Base-by-base conservation (phyloP, 2,797 vertebrate genomes). In the Limnodromus scolopaceus region DNA sequence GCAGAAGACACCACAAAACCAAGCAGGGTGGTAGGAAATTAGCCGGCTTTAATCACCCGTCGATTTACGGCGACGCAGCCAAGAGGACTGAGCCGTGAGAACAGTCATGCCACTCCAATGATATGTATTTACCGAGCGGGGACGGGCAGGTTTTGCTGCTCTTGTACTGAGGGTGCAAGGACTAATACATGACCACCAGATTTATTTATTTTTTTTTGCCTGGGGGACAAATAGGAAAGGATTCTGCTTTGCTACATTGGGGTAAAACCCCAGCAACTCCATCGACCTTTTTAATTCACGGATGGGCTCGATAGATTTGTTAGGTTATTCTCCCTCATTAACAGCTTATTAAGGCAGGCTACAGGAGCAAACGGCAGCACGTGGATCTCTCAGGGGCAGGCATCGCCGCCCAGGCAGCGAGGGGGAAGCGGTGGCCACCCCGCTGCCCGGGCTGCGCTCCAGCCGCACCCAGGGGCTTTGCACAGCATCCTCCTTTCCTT, bases 341-440 rank as follows among this genome's bases (percentile, higher is more conserved):
- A 85, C 3, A 15, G 85, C 94, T 94, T 96, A 93, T 95, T 93
- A 96, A 90, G 96, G 63, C 92, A 85, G 83, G 85, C 69, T 94
- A 41, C 30, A 61, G 94, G 71, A 92, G 79, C 89, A 89, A 95
- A 93, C n/a, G 82, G 86, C 82, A 95, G 68, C 92, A 75, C 93
- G 90, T 78, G 95, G 94, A 92, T 96, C 88, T 88, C 96, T 94
- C 54, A 28, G 13, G 54, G 93, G 51, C 34, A 38, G 91, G 64
- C 82, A 84, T 84, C 38, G 27, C 87, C 74, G 95, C 85, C 41
- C 51, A 84, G 45, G 74, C 87, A 76, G 71, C 1, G 27, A 89
- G 74, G 89, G n/a, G 92, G 93, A 77, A 89, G 80, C 38, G 0
- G 53, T 24, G 61, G 74, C 70, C 79, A 60, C 91, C 9, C 8